A percentile compares a stretch with the other conserved stretches of the same genome.
phyloP scores from a whole-genome alignment of 1,140 invertebrate species.

The Brachionus plicatilis region DNA sequence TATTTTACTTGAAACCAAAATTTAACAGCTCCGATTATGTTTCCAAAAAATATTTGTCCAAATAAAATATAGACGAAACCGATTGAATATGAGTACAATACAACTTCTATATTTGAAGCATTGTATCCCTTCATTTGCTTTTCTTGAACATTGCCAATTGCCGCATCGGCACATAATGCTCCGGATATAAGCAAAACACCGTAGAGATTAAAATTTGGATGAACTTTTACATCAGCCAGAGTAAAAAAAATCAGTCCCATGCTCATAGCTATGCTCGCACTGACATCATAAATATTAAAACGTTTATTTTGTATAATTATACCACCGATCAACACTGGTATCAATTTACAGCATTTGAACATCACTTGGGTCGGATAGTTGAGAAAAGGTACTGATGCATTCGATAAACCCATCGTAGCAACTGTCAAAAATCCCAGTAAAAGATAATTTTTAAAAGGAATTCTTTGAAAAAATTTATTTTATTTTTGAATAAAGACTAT shows the following conservation, averaged over 20 bases:
- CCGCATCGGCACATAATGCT: conserved; percentile 35
- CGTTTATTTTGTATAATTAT: conserved; percentile 80
- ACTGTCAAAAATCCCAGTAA: conserved; percentile 13
- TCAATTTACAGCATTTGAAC: conserved; percentile 79
- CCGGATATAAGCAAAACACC: conserved; percentile 42
- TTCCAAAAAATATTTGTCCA: conserved; percentile 12
- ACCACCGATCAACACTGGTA: conserved; percentile 84
- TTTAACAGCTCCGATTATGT: not conserved
- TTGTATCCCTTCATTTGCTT: conserved; percentile 19
- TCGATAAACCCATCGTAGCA: conserved; percentile 85
- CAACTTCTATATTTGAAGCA: conserved; percentile 22
- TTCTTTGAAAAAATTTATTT: not conserved
- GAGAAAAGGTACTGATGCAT: conserved; percentile 84
- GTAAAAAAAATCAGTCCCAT: conserved; percentile 84
- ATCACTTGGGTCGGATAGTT: conserved; percentile 73
- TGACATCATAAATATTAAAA: conserved; percentile 74
- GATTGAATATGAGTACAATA: conserved; percentile 22
- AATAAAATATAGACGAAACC: conserved; percentile 15
- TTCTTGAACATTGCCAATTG: conserved; percentile 40
- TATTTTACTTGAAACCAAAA: conserved; percentile 23
- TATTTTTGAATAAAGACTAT: not conserved
- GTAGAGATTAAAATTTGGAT: conserved; percentile 74
- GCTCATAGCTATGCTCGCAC: conserved; percentile 79
- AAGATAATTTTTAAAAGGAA: conserved; percentile 1
- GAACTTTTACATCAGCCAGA: conserved; percentile 79